Evolutionary conservation across 2,888 invertebrate species (phyloP).

Genomic region (Volucella bombylans): DNA sequence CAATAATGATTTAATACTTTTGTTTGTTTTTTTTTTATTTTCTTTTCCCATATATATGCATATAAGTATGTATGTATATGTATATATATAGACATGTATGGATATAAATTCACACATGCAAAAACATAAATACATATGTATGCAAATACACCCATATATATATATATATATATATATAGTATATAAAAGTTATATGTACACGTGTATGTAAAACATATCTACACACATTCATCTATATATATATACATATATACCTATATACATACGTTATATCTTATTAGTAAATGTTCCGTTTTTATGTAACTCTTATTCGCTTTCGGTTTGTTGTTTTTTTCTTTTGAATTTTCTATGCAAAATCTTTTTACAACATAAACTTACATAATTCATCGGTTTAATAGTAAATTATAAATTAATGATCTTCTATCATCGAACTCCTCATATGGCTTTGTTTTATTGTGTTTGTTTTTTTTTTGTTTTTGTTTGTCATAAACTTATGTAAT

Average conservation of each 20-base stretch:
- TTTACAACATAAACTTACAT: conserved; percentile 49
- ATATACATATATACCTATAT: conserved; percentile 26
- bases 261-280: conserved; percentile 4
- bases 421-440: conserved; percentile 24
- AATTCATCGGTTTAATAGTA: conserved; percentile 37
- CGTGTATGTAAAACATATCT: conserved; percentile 18
- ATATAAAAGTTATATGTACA: conserved; percentile 18
- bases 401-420: conserved; percentile 39
- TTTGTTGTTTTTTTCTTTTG: neutral
- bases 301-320: conserved; percentile 25
- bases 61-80: neutral
- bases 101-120: too few species aligned
- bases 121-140: too few species aligned
- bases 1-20: conserved; percentile 39
- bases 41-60: conserved; percentile 29
- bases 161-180: conserved; percentile 36
- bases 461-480: neutral
- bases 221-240: neutral
- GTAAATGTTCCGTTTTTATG: conserved; percentile 17
- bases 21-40: conserved; percentile 38
- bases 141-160: neutral
- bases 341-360: neutral
- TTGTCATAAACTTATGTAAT: neutral
- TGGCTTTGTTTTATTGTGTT: neutral
- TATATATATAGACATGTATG: too few species aligned